Evolutionary conservation across 2,113 vertebrate genomes (phyloP).

Genomic region (Rhinolophus ferrumequinum): DNA sequence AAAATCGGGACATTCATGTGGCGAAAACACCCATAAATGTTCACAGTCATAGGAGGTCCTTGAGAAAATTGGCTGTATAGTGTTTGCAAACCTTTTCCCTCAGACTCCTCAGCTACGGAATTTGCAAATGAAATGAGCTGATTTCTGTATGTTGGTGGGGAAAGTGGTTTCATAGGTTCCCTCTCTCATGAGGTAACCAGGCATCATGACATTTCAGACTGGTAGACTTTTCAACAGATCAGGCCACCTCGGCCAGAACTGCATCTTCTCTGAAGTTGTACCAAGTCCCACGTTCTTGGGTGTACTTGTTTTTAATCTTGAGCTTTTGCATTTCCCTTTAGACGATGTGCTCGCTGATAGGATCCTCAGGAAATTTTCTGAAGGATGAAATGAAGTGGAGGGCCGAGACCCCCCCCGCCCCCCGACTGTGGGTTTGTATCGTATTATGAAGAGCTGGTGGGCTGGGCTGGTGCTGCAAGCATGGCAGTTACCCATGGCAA

Average conservation of each 20-base stretch:
- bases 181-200: not conserved
- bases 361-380: slow-evolving; percentile 23
- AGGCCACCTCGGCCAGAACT: not conserved
- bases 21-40: not conserved
- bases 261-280: not conserved
- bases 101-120: not conserved
- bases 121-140: not conserved
- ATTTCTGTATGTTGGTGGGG: not conserved
- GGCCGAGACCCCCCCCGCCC: not conserved
- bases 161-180: not conserved
- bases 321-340: not conserved
- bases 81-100: not conserved
- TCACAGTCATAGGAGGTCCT: not conserved
- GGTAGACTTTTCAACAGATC: not conserved
- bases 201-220: not conserved
- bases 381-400: slow-evolving; percentile 30
- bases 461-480: not conserved
- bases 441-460: not conserved
- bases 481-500: not conserved
- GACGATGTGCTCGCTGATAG: not conserved
- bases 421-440: not conserved
- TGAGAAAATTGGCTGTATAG: not conserved
- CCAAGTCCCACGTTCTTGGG: not conserved
- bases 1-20: not conserved
- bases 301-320: not conserved